These are phyloP conservation scores for Rhinichthys klamathensis DNA, from an alignment of 2,113 vertebrate species.

Conservation along the genomic window DNA sequence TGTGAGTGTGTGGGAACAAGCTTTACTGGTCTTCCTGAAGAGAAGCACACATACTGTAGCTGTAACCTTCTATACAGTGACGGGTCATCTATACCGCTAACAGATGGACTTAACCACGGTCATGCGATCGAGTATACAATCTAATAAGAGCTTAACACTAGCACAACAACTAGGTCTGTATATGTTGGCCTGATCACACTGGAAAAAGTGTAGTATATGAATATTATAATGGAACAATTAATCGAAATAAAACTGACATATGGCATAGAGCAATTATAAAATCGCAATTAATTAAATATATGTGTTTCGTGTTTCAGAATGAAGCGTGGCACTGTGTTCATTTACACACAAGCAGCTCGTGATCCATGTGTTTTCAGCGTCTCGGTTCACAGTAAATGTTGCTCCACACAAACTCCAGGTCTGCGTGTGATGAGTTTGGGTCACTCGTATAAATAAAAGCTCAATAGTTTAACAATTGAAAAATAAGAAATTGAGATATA, in stretches of 20 bases:
- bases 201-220: not conserved
- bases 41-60: not conserved
- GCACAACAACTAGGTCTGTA: not conserved
- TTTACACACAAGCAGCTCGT: too few relatives aligned
- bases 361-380: too few relatives aligned
- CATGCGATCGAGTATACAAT: not conserved
- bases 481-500: too few relatives aligned
- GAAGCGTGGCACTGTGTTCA: too few relatives aligned
- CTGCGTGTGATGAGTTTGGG: too few relatives aligned
- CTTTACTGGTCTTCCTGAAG: not conserved
- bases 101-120: not conserved
- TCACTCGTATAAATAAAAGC: too few relatives aligned
- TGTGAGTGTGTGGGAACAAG: conserved; percentile 10
- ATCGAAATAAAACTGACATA: not conserved
- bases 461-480: too few relatives aligned
- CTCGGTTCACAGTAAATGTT: too few relatives aligned
- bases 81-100: not conserved
- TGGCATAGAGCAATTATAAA: not conserved
- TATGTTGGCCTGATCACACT: not conserved
- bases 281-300: too few relatives aligned
- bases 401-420: too few relatives aligned
- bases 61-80: not conserved
- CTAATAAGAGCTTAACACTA: not conserved
- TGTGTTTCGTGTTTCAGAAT: too few relatives aligned
- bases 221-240: not conserved